These are phyloP conservation scores for Ennomos erosarius DNA, from an alignment of 2,888 invertebrate species.

Conservation along the genomic window DNA sequence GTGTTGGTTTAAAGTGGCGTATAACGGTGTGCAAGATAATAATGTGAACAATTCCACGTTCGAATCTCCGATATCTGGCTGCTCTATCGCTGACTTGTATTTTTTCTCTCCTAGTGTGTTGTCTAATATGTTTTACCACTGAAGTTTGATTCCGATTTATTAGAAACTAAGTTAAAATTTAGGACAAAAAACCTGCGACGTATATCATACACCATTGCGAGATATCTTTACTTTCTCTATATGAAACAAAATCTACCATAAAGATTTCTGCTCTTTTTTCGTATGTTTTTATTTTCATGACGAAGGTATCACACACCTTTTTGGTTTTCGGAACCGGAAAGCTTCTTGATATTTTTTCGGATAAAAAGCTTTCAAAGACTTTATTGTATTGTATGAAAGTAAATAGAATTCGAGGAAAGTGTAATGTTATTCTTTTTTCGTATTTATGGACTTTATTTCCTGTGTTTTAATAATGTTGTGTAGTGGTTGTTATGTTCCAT, in stretches of 20 bases:
- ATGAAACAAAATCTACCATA: constrained; percentile 5
- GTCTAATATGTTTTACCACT: too few species aligned
- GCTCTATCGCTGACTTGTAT: too few species aligned
- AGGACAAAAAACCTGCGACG: too few species aligned
- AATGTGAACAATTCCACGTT: too few species aligned
- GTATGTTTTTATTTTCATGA: constrained; percentile 24
- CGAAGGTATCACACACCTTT: constrained; percentile 34
- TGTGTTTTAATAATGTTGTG: constrained; percentile 6
- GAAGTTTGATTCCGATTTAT: too few species aligned
- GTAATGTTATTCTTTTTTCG: constrained; percentile 20
- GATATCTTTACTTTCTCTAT: too few species aligned
- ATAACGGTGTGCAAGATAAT: too few species aligned
- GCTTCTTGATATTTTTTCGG: constrained; percentile 32
- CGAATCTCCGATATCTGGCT: too few species aligned
- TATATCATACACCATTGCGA: too few species aligned
- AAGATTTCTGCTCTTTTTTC: constrained; percentile 5
- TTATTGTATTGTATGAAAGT: constrained; percentile 32
- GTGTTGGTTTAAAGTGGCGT: too few species aligned
- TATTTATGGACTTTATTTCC: constrained; percentile 7
- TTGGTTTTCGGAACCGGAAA: constrained; percentile 28
- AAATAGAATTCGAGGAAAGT: constrained; percentile 34
- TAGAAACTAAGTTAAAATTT: too few species aligned
- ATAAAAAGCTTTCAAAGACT: constrained; percentile 32
- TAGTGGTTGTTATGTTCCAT: constrained; percentile 1
- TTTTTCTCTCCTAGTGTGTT: too few species aligned